A percentile compares a stretch with the other conserved stretches of the same genome.
Conservation (phyloP, 2,113 vertebrate species). For the Felis catus region F.catus_Fca126_mat1.0 CM031424.1:47261501-47262000, state of each 20-base stretch:
- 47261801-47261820: slow-evolving; percentile 23
- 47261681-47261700: slow-evolving; percentile 57
- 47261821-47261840: slow-evolving; percentile 62
- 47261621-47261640: not conserved
- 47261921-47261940: slow-evolving; percentile 59
- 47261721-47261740: slow-evolving; percentile 22
- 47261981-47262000: slow-evolving; percentile 58
- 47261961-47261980: slow-evolving; percentile 52
- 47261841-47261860: slow-evolving; percentile 68
- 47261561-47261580: not conserved
- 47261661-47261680: not conserved
- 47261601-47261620: not conserved
- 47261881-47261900: not conserved
- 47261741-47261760: slow-evolving; percentile 57
- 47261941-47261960: slow-evolving; percentile 54
- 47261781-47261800: slow-evolving; percentile 20
- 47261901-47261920: slow-evolving; percentile 61
- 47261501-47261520: not conserved
- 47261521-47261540: not conserved
- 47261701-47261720: slow-evolving; percentile 34
- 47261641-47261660: slow-evolving; percentile 34
- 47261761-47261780: not conserved
- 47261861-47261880: slow-evolving; percentile 54
- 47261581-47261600: not conserved
- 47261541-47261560: not conserved